phyloP scores from a whole-genome alignment of 2,797 vertebrate genomes.

The Helicolenus hilgendorfi region DNA sequence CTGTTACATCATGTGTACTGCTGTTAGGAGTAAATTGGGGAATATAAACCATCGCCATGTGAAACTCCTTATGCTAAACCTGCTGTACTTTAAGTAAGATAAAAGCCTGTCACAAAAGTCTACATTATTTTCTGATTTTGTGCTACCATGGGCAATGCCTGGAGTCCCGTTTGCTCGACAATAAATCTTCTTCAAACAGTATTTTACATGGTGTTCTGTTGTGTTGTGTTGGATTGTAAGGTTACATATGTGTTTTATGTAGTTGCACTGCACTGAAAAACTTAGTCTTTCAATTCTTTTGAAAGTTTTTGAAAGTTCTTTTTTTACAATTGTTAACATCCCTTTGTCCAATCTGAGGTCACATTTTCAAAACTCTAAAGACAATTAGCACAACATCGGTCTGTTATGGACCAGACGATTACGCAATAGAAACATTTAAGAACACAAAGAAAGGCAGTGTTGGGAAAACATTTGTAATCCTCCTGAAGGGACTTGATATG shows the following conservation, averaged over 20 bases:
- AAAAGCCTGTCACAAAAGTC: background rate
- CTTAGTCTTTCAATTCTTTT: background rate
- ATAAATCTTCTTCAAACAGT: constrained; percentile 56
- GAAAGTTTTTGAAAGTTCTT: too few species aligned
- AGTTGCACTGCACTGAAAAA: background rate
- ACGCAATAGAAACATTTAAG: background rate
- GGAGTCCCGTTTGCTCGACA: constrained; percentile 38
- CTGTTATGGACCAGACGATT: background rate
- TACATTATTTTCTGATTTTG: background rate
- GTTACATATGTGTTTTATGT: background rate
- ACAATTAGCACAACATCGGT: background rate
- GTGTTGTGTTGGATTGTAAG: background rate
- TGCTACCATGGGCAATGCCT: constrained; percentile 27
- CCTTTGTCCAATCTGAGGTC: too few species aligned
- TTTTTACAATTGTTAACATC: too few species aligned
- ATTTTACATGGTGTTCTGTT: background rate
- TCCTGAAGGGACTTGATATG: background rate
- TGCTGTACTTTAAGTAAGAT: background rate
- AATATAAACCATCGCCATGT: background rate
- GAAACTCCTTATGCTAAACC: background rate
- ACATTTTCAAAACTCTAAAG: background rate
- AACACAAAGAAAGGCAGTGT: background rate
- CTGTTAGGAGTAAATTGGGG: background rate
- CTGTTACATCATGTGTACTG: background rate
- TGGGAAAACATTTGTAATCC: background rate